Base-by-base conservation (phyloP, 2,888 invertebrate genomes). In the Trichopoda pennipes region DNA sequence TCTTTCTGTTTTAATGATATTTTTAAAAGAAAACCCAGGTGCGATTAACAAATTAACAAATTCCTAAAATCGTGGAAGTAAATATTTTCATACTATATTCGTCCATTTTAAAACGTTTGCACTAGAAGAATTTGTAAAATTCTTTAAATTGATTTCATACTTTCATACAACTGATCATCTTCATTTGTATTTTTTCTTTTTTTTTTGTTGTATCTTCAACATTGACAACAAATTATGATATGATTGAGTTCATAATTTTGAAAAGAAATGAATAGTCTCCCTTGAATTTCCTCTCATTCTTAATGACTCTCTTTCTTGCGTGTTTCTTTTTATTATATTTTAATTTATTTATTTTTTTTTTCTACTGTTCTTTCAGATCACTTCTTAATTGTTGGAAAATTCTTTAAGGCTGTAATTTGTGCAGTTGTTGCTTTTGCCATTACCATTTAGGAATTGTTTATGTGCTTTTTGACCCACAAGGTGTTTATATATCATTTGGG, bases 381-480 rank as follows among this genome's bases (percentile, higher is more conserved):
- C 55, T 73, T 68, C 55, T 73, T 68, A 74, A 55, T 74, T 79
- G 61, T 28, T 74, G 53, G 51, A 63, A 61, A 69, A 70, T 55
- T 56, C 63, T 63, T 69, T 47, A 35, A 32, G 32, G n/a, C 44
- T 42, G 35, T 19, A 16, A 63, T 61, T 55, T 61, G 44, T 68
- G 32, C 19, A 21, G 72, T 19, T 61, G 35, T 47, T 35, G 32
- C 23, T 74, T 19, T 56, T 21, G 63, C 66, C 73, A 81, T 78
- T 69, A 74, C 28, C 81, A 64, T 81, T 81, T 77, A 63, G 72
- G 47, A 75, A 83, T 84, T 83, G 83, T 84, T 85, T 84, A 85
- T 85, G 85, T 78, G 81, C 83, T 84, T 85, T 84, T 85, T 84
- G 84, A 85, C 81, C 85, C 80, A 79, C 66, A 79, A 82, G 83